Evolutionary conservation across 1,140 invertebrate genomes (phyloP).

Genomic region (Cephus cinctus): DNA sequence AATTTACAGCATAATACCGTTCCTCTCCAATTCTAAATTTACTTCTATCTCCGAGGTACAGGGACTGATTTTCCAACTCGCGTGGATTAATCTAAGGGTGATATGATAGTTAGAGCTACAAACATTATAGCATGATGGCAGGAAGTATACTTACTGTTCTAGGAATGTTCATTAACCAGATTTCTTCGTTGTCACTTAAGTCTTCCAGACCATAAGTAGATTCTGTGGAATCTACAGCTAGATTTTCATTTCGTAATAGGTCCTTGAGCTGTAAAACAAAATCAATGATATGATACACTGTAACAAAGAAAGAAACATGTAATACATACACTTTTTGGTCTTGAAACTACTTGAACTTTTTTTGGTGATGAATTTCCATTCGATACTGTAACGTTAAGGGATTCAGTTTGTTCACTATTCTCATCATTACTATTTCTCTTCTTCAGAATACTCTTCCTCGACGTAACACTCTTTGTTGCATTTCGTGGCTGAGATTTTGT

Average conservation of each 20-base stretch:
- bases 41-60: conserved; percentile 33
- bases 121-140: not conserved
- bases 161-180: conserved; percentile 42
- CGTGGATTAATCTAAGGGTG: conserved; percentile 28
- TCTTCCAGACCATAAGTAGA: conserved; percentile 30
- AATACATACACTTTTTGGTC: not conserved
- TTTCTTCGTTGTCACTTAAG: conserved; percentile 33
- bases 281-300: not conserved
- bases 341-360: not conserved
- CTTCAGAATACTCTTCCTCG: not conserved
- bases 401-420: not conserved
- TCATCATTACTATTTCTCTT: not conserved
- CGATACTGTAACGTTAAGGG: not conserved
- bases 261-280: conserved; percentile 28
- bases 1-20: conserved; percentile 27
- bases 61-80: conserved; percentile 27
- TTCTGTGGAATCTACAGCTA: conserved; percentile 16
- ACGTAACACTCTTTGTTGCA: no score
- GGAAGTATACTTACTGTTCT: conserved; percentile 30
- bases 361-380: not conserved
- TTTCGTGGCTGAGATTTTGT: no score
- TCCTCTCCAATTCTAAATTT: conserved; percentile 37
- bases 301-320: not conserved
- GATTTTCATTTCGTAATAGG: conserved; percentile 20
- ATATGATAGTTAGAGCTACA: not conserved